These are phyloP conservation scores for Raja brachyura DNA, from an alignment of 2,113 vertebrate species.

Conservation along the genomic window DNA sequence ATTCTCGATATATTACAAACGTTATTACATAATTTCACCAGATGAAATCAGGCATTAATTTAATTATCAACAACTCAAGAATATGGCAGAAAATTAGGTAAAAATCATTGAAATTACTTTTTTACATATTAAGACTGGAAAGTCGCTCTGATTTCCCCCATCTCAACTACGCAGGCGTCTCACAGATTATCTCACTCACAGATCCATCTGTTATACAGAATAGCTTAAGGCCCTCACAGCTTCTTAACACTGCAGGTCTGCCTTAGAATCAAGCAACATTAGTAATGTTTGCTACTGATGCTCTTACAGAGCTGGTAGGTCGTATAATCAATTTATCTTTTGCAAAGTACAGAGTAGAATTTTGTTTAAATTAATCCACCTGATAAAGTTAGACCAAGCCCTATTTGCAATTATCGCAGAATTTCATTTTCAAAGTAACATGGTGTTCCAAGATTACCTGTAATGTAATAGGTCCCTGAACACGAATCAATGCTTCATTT, in stretches of 20 bases:
- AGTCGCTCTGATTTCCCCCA: background rate
- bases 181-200: background rate
- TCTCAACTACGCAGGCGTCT: background rate
- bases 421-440: constrained; percentile 13
- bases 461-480: background rate
- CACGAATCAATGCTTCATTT: background rate
- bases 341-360: constrained; percentile 15
- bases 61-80: background rate
- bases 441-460: background rate
- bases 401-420: constrained; percentile 8
- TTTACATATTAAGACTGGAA: background rate
- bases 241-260: background rate
- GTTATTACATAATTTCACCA: background rate
- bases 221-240: background rate
- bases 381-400: background rate
- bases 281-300: background rate
- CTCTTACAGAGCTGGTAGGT: background rate
- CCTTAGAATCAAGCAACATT: background rate
- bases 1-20: background rate
- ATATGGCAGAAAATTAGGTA: background rate
- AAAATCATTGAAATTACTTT: background rate
- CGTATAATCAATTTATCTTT: background rate
- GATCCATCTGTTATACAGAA: constrained; percentile 16
- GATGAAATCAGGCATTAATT: background rate
- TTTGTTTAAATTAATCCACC: background rate